A percentile compares a stretch with the other conserved stretches of the same genome.
These are phyloP conservation scores for Numenius arquata DNA, from an alignment of 2,113 vertebrate genomes.

Conservation along the genomic window DNA sequence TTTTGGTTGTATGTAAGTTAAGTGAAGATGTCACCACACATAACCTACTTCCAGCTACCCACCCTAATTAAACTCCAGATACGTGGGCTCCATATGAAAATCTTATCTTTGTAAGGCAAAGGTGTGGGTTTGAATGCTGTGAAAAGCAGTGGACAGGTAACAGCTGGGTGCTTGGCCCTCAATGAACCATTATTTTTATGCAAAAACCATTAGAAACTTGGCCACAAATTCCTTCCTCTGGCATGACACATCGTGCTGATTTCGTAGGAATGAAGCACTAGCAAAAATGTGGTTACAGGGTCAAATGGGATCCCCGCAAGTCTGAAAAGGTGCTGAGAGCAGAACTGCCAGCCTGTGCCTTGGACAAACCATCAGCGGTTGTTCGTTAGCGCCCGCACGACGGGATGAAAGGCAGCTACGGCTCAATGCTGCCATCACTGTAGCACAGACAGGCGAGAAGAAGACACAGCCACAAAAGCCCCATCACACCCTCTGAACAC, in stretches of 20 bases:
- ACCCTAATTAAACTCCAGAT: neutral
- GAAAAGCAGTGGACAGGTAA: neutral
- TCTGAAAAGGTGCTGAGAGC: neutral
- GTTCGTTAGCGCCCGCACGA: rapidly evolving
- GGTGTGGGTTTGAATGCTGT: neutral
- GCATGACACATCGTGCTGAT: rapidly evolving
- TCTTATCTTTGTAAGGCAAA: neutral
- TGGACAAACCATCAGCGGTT: too few species aligned
- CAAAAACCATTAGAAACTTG: neutral
- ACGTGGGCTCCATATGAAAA: neutral
- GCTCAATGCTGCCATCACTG: rapidly evolving
- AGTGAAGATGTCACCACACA: neutral
- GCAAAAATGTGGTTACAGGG: rapidly evolving
- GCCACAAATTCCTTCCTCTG: neutral
- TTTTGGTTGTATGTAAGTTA: too few species aligned
- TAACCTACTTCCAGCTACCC: neutral
- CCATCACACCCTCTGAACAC: neutral
- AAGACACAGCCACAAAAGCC: neutral
- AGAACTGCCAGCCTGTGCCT: neutral
- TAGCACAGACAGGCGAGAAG: neutral
- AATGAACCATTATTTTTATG: neutral
- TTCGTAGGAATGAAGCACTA: neutral
- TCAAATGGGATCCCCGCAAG: neutral
- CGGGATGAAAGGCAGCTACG: too few species aligned
- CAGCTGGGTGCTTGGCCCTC: neutral